A percentile compares a stretch with the other conserved stretches of the same genome.
phyloP scores from a whole-genome alignment of 2,797 vertebrate species.

The Premnoplex brunnescens region DNA sequence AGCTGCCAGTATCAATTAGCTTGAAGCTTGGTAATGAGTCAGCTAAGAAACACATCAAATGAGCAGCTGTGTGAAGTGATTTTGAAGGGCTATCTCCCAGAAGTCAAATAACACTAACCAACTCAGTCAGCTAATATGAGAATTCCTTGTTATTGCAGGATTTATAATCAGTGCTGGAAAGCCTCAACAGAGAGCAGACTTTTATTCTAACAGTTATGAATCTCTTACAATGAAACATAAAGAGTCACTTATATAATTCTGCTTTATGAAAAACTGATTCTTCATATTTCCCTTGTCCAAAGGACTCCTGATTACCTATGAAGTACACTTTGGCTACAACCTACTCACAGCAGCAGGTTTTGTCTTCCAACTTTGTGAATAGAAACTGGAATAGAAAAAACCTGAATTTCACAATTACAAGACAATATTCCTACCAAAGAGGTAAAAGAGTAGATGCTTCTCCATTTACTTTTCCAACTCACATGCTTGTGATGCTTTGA shows the following conservation, averaged over 20 bases:
- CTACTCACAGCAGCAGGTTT: not conserved
- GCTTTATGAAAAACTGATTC: not conserved
- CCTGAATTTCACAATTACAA: not conserved
- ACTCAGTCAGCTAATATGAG: not conserved
- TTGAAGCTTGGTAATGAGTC: not conserved
- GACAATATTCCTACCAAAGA: not conserved
- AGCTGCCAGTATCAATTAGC: not conserved
- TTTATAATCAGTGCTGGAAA: not conserved
- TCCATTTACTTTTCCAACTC: not conserved
- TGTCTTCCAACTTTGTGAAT: not conserved
- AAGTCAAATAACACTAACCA: not conserved
- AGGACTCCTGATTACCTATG: not conserved
- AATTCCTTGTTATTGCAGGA: not conserved
- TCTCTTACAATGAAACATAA: not conserved
- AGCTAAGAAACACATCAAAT: not conserved
- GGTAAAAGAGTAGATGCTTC: not conserved
- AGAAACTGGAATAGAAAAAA: not conserved
- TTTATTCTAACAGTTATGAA: not conserved
- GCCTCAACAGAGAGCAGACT: not conserved
- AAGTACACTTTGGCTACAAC: not conserved
- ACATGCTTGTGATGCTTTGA: not conserved
- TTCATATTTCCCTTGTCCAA: not conserved
- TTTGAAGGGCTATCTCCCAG: not conserved
- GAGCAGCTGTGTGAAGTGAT: not conserved
- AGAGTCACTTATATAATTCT: not conserved